A percentile compares a stretch with the other conserved stretches of the same genome.
Evolutionary conservation across 2,797 vertebrate species (phyloP).

Genomic region (Acanthis flammea): DNA sequence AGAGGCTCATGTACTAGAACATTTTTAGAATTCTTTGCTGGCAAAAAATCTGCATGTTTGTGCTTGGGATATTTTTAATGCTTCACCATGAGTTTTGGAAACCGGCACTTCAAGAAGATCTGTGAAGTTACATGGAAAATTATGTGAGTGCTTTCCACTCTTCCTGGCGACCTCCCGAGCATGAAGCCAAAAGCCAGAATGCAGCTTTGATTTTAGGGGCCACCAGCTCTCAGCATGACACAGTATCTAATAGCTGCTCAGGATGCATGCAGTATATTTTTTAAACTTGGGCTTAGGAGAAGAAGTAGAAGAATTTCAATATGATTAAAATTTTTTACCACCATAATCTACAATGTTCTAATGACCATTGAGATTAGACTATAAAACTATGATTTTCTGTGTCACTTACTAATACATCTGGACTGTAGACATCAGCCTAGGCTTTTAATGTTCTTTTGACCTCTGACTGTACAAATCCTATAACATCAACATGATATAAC

Average conservation of each 20-base stretch:
- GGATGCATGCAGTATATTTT: neutral
- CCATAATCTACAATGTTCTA: neutral
- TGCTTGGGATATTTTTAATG: neutral
- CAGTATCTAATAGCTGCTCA: neutral
- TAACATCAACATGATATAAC: neutral
- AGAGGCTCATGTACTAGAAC: neutral
- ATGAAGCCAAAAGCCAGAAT: neutral
- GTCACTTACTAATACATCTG: neutral
- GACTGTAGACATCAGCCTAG: neutral
- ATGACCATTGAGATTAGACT: neutral
- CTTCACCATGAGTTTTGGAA: neutral
- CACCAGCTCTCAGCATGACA: neutral
- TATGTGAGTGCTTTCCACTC: neutral
- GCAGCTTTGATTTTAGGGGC: neutral
- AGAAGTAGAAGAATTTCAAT: neutral
- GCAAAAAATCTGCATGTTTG: neutral
- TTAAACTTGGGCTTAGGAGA: neutral
- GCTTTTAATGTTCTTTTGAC: neutral
- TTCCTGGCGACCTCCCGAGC: neutral
- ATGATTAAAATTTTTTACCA: neutral
- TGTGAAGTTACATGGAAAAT: neutral
- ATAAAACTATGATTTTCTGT: neutral
- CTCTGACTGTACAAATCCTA: neutral
- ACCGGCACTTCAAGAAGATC: neutral
- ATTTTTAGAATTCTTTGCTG: neutral